phyloP scores from a whole-genome alignment of 53 echinoderm and acorn worm species.

The Antedon mediterranea region DNA sequence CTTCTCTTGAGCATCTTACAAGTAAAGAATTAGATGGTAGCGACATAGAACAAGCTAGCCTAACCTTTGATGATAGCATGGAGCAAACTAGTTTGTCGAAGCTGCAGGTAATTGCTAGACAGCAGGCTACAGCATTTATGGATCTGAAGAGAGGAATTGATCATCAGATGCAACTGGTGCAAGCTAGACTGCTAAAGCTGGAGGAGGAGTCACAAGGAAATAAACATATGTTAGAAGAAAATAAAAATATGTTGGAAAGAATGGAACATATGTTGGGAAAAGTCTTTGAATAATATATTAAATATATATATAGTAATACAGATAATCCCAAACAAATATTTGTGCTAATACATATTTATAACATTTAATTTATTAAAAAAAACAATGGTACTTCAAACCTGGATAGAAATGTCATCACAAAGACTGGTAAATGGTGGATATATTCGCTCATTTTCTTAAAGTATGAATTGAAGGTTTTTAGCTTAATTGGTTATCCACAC shows the following conservation, averaged over 20 bases:
- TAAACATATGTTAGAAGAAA: not conserved
- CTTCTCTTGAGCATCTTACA: not conserved
- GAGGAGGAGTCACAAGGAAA: not conserved
- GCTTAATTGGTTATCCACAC: no score
- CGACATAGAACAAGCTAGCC: not conserved
- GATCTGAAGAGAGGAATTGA: not conserved
- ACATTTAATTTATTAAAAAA: no score
- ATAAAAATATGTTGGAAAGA: no score
- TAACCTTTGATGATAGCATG: not conserved
- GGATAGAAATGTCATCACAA: no score
- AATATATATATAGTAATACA: no score
- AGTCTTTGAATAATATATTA: no score
- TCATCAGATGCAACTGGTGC: not conserved
- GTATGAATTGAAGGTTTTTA: no score
- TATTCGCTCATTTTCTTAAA: no score
- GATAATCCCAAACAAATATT: no score
- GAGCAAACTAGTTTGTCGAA: not conserved
- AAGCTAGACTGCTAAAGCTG: not conserved
- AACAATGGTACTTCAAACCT: no score
- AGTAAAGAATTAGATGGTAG: not conserved
- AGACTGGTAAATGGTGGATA: no score
- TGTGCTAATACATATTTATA: no score
- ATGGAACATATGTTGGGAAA: not conserved
- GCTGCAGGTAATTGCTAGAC: not conserved
- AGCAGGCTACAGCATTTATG: not conserved